Evolutionary conservation across 2,888 invertebrate genomes (phyloP).

Genomic region (Xestoiulus laeticollis): DNA sequence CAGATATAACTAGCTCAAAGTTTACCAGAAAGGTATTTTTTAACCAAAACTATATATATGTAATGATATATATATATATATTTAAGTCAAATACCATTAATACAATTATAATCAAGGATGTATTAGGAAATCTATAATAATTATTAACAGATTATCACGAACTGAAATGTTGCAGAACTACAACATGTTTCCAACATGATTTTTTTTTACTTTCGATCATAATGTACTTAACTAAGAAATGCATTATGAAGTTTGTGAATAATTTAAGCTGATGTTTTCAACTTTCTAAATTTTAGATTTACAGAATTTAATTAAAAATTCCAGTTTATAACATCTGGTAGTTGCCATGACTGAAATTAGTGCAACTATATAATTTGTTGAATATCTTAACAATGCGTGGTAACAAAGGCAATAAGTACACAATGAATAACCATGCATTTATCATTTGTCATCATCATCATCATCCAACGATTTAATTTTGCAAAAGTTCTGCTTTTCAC

Average conservation of each 20-base stretch:
- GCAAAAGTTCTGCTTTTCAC: background rate
- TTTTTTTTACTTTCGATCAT: background rate
- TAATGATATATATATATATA: background rate
- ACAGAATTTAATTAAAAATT: background rate
- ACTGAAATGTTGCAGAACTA: background rate
- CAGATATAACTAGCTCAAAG: background rate
- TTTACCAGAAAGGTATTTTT: background rate
- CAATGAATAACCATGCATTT: background rate
- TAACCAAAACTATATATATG: background rate
- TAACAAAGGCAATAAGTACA: slow-evolving; percentile 6
- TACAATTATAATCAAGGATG: background rate
- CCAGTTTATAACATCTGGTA: background rate
- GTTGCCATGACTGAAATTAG: background rate
- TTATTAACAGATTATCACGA: too few species aligned
- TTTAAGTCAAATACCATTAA: background rate
- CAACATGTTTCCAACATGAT: background rate
- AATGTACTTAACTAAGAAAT: background rate
- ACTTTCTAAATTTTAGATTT: background rate
- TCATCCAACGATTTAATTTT: background rate
- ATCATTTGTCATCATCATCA: background rate
- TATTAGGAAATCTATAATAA: background rate
- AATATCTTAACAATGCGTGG: background rate
- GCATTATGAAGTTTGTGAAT: background rate
- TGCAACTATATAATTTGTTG: background rate
- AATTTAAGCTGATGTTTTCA: background rate